Conservation (phyloP, 2,797 vertebrate species). For the Limosa lapponica region DNA sequence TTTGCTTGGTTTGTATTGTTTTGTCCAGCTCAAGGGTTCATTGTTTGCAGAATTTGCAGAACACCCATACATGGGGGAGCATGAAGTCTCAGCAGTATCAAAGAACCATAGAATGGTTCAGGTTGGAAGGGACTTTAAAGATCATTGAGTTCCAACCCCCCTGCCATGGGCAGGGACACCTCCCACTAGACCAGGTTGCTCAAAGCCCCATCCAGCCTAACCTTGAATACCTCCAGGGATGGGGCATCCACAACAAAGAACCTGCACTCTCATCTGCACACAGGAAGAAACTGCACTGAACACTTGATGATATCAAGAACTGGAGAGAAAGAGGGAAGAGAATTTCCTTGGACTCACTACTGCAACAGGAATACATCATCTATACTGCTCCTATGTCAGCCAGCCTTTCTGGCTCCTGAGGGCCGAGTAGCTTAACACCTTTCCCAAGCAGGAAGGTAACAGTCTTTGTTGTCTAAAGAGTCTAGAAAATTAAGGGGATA, state of each 20-base stretch:
- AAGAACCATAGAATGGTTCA: background rate
- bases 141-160: too few species aligned
- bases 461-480: background rate
- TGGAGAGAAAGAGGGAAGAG: background rate
- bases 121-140: too few species aligned
- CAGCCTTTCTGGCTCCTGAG: background rate
- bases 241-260: background rate
- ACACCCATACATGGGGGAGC: background rate
- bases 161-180: too few species aligned
- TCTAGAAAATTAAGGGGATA: background rate
- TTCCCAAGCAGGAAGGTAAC: background rate
- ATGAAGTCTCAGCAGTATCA: background rate
- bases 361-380: background rate
- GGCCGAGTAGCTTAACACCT: background rate
- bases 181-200: too few species aligned
- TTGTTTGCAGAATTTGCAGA: background rate
- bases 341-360: background rate
- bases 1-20: background rate
- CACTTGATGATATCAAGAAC: background rate
- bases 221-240: too few species aligned
- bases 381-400: background rate
- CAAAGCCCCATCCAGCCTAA: too few species aligned
- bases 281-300: background rate
- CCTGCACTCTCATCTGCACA: background rate
- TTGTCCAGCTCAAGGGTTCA: background rate